Conservation (phyloP, 2,888 invertebrate genomes). For the Aricia artaxerxes region DNA sequence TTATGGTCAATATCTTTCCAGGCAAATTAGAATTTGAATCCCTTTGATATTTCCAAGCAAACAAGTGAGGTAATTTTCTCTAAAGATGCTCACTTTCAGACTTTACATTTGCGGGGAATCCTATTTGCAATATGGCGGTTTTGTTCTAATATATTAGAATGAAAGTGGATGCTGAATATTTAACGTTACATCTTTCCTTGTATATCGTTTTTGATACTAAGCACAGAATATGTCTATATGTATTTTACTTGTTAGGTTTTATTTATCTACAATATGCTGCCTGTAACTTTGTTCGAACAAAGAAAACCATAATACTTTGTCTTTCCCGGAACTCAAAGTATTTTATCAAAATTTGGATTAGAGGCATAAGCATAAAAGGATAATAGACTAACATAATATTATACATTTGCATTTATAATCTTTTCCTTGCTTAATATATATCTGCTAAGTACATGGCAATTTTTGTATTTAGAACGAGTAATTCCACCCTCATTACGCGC, state of each 20-base stretch:
- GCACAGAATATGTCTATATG: neutral
- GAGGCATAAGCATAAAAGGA: too few relatives aligned
- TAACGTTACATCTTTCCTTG: neutral
- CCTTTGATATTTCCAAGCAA: neutral
- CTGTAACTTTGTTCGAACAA: neutral
- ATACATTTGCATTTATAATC: too few relatives aligned
- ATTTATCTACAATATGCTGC: neutral
- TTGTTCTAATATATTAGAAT: constrained; percentile 1
- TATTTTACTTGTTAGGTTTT: neutral
- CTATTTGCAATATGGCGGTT: constrained; percentile 7
- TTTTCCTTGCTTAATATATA: too few relatives aligned
- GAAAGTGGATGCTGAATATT: constrained; percentile 9
- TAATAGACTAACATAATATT: too few relatives aligned
- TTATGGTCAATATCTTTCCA: neutral
- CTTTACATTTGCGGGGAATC: constrained; percentile 10
- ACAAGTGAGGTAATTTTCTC: constrained; percentile 4
- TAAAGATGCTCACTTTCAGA: constrained; percentile 6
- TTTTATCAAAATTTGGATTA: too few relatives aligned
- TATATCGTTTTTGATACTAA: neutral
- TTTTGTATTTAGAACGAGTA: neutral
- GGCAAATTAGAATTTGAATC: constrained; percentile 14
- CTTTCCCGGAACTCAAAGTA: too few relatives aligned
- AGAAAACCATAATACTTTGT: too few relatives aligned
- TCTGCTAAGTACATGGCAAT: too few relatives aligned
- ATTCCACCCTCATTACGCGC: neutral